A percentile compares a stretch with the other conserved stretches of the same genome.
These are phyloP conservation scores for Harpagifer antarcticus DNA, from an alignment of 2,797 vertebrate genomes.

Conservation along the genomic window DNA sequence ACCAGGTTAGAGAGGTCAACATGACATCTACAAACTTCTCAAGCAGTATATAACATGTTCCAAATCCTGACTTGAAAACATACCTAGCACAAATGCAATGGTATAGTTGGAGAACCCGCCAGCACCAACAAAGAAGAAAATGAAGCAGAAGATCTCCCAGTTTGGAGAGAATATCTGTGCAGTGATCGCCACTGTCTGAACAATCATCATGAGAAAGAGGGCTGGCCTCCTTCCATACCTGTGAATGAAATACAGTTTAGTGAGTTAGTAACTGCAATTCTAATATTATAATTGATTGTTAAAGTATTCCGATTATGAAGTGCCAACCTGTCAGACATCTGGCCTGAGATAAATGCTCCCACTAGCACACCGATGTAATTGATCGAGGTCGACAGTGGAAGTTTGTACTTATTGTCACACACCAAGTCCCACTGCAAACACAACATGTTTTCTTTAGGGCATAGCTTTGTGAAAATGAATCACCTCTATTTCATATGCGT, in stretches of 20 bases:
- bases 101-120: constrained; percentile 92
- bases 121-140: constrained; percentile 88
- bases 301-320: not conserved
- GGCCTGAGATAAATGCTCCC: constrained; percentile 66
- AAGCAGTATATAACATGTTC: not conserved
- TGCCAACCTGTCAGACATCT: constrained; percentile 73
- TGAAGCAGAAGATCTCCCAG: constrained; percentile 89
- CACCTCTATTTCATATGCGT: not conserved
- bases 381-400: constrained; percentile 68
- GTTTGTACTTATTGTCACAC: constrained; percentile 69
- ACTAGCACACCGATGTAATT: constrained; percentile 68
- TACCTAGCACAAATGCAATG: constrained; percentile 92
- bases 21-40: not conserved
- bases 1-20: not conserved
- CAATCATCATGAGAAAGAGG: constrained; percentile 87
- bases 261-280: not conserved
- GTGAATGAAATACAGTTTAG: not conserved
- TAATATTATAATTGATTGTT: not conserved
- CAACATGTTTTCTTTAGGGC: not conserved
- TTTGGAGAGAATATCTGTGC: constrained; percentile 90
- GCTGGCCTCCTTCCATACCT: constrained; percentile 90
- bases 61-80: constrained; percentile 32
- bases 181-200: constrained; percentile 88
- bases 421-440: constrained; percentile 76
- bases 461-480: not conserved